Conservation (phyloP, 2,888 invertebrate genomes). For the Priocnemis perturbator region DNA sequence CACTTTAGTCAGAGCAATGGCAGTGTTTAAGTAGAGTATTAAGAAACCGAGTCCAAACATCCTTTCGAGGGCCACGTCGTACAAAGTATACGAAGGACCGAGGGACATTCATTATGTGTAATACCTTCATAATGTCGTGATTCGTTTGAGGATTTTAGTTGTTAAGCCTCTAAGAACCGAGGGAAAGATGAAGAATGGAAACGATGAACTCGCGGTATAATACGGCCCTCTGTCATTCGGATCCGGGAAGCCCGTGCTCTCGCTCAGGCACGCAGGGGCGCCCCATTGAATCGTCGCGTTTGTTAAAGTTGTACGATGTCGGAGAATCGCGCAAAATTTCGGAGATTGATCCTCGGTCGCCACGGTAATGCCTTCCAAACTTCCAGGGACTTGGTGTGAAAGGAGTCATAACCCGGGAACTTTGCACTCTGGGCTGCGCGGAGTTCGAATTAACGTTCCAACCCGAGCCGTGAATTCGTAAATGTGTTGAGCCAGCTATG, state of each 20-base stretch:
- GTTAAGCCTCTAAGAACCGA: conserved; percentile 16
- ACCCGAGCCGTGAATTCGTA: no score
- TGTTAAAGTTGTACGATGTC: conserved; percentile 17
- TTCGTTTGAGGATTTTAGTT: conserved; percentile 31
- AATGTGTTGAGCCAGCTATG: no score
- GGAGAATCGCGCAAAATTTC: conserved; percentile 26
- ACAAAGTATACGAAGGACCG: conserved; percentile 26
- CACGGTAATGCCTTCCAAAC: conserved; percentile 23
- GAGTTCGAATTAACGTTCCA: no score
- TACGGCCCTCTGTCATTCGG: conserved; percentile 28
- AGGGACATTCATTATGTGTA: conserved; percentile 37
- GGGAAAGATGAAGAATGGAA: conserved; percentile 37
- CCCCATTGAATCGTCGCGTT: conserved; percentile 1
- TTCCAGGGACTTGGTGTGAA: conserved; percentile 21
- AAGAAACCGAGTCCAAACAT: conserved; percentile 15
- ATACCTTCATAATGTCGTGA: conserved; percentile 32
- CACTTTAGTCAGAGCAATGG: conserved; percentile 16
- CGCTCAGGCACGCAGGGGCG: conserved; percentile 9
- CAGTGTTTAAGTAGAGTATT: conserved; percentile 20
- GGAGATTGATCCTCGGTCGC: conserved; percentile 25
- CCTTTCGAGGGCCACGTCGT: conserved; percentile 15
- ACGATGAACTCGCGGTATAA: conserved; percentile 31
- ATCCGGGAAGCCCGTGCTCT: conserved; percentile 21
- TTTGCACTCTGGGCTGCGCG: conserved; percentile 21
- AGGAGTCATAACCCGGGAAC: conserved; percentile 33